Evolutionary conservation across 1,140 invertebrate genomes (phyloP), one percentile per base, ranked within the genome.

Genomic region (Matsumurasca onukii): DNA sequence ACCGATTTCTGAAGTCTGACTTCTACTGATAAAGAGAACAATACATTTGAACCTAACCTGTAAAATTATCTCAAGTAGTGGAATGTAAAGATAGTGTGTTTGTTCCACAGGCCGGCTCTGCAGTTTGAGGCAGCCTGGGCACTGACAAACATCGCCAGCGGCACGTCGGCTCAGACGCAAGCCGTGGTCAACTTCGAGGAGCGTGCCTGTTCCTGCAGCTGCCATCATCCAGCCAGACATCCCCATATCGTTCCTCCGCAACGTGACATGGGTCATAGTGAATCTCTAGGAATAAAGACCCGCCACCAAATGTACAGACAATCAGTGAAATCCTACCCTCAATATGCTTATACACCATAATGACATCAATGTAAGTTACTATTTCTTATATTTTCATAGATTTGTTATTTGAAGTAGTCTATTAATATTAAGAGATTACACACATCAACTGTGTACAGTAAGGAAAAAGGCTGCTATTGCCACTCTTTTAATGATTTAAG

Each of bases 81-180:
- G n/a, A n/a, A n/a, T n/a, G n/a, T n/a, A n/a, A n/a, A n/a, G n/a
- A n/a, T n/a, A n/a, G n/a, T n/a, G n/a, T n/a, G n/a, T n/a, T n/a
- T n/a, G n/a, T n/a, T n/a, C n/a, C n/a, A 63, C 77, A 95, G 95
- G 79, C 92, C 96, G 51, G 88, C 90, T 65, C 82, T 99, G 70
- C 97, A 99, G 81, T 99, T 99, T 81, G 98, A 99, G 84, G 95
- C 97, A 70, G 95, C 97, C 17, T 99, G 98, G 98, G 98, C 97
- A 57, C 82, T 99, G 69, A 99, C 98, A 72, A 99, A 99, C 78
- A 99, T 99, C 77, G 98, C 98, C 2, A 98, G 94, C 62, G 98
- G 98, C 62, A 98, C 95, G 52, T 97, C 96, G 0, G 85, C 87
- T 73, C 98, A 99, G 83, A 99, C 98, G 24, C 94, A 97, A 74